These are phyloP conservation scores for Autographa pulchrina DNA, from an alignment of 2,888 invertebrate species.

Conservation along the genomic window DNA sequence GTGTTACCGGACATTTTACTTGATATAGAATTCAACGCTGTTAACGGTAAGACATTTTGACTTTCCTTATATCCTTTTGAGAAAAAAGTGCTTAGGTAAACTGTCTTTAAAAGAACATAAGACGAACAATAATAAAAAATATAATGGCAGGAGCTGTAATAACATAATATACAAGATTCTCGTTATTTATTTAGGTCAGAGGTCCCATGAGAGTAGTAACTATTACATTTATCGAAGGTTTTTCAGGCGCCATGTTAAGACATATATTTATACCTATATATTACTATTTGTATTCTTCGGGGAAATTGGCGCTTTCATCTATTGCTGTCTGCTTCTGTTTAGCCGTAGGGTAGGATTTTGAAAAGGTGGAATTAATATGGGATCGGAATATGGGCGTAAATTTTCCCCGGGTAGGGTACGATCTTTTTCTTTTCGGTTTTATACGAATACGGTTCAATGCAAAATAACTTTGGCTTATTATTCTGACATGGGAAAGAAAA, in stretches of 20 bases:
- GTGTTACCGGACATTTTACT: no score
- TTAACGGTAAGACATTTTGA: no score
- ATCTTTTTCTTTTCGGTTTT: slow-evolving; percentile 36
- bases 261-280: slow-evolving; percentile 34
- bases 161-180: slow-evolving; percentile 19
- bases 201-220: slow-evolving; percentile 31
- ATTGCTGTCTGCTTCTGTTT: slow-evolving; percentile 31
- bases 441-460: slow-evolving; percentile 13
- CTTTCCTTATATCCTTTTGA: no score
- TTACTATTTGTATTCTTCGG: slow-evolving; percentile 44
- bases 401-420: slow-evolving; percentile 39
- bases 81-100: no score
- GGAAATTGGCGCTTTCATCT: slow-evolving; percentile 49
- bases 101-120: no score
- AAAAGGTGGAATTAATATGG: slow-evolving; percentile 41
- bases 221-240: slow-evolving; percentile 41
- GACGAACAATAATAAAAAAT: not conserved
- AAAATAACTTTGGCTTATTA: slow-evolving; percentile 2
- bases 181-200: slow-evolving; percentile 58
- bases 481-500: not conserved
- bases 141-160: slow-evolving; percentile 15
- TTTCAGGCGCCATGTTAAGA: slow-evolving; percentile 31
- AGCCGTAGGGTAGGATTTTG: slow-evolving; percentile 34
- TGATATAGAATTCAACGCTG: no score
- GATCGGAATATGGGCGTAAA: slow-evolving; percentile 25